A percentile compares a stretch with the other conserved stretches of the same genome.
Conservation (phyloP, 2,797 vertebrate genomes). For the Linurgus olivaceus region DNA sequence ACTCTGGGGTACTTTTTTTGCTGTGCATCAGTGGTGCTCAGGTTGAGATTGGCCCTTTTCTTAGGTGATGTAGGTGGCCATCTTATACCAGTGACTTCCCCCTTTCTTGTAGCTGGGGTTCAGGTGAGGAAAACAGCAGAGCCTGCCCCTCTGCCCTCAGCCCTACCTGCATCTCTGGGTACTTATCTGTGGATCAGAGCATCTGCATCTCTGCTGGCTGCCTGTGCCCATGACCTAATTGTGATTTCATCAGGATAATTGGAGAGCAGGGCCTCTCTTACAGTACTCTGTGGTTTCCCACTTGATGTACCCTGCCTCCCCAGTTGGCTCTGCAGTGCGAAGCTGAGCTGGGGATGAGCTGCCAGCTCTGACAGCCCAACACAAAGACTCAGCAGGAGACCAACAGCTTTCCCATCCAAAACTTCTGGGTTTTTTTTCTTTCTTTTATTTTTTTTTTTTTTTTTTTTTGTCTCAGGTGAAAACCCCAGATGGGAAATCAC, state of each 20-base stretch:
- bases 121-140: not conserved
- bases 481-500: not conserved
- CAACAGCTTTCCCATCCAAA: not conserved
- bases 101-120: not conserved
- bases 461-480: not conserved
- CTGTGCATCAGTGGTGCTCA: not conserved
- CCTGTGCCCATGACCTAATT: not conserved
- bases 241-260: conserved; percentile 32
- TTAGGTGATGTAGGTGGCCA: not conserved
- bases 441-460: not conserved
- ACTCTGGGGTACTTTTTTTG: not conserved
- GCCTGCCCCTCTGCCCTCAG: not conserved
- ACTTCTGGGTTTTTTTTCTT: not conserved
- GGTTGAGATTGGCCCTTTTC: not conserved
- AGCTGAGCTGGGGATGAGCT: not conserved
- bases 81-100: not conserved
- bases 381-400: conserved; percentile 8
- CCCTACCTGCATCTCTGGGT: not conserved
- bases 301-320: not conserved
- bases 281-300: not conserved
- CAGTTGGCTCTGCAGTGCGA: not conserved
- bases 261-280: not conserved
- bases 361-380: not conserved
- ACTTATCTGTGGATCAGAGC: not conserved
- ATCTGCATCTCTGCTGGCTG: not conserved